Evolutionary conservation across 2,888 invertebrate species (phyloP).

Genomic region (Campopleginae sp.): DNA sequence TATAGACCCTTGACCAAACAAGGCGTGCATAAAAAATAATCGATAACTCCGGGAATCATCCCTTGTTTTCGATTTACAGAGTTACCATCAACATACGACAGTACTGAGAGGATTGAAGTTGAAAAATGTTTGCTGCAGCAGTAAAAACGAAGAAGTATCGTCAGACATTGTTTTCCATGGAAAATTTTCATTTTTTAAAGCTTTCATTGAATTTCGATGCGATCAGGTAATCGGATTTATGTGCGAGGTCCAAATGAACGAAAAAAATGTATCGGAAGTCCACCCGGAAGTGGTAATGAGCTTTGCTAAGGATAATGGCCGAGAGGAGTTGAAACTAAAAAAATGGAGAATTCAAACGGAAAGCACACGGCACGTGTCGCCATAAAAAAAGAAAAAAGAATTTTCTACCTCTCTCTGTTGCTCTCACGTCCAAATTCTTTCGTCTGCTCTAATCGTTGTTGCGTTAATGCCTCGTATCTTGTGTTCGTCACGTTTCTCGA

Average conservation of each 20-base stretch:
- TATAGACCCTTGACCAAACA: not conserved
- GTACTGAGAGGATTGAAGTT: too few species aligned
- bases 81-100: too few species aligned
- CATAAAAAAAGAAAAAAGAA: not conserved
- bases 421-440: not conserved
- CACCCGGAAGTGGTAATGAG: not conserved
- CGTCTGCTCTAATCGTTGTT: constrained; percentile 48
- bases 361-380: constrained; percentile 30
- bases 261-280: constrained; percentile 9
- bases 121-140: too few species aligned
- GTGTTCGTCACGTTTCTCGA: constrained; percentile 45
- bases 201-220: not conserved
- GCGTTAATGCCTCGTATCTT: constrained; percentile 33
- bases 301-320: not conserved
- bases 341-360: not conserved
- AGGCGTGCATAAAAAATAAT: too few species aligned
- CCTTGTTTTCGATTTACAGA: too few species aligned
- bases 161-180: too few species aligned
- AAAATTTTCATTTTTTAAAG: not conserved
- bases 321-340: not conserved
- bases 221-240: not conserved
- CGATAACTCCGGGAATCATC: too few species aligned
- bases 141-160: too few species aligned
- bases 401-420: not conserved
- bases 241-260: not conserved